A percentile compares a stretch with the other conserved stretches of the same genome.
These are phyloP conservation scores for Apeltes quadracus DNA, from an alignment of 2,113 vertebrate genomes.

Conservation along the genomic window DNA sequence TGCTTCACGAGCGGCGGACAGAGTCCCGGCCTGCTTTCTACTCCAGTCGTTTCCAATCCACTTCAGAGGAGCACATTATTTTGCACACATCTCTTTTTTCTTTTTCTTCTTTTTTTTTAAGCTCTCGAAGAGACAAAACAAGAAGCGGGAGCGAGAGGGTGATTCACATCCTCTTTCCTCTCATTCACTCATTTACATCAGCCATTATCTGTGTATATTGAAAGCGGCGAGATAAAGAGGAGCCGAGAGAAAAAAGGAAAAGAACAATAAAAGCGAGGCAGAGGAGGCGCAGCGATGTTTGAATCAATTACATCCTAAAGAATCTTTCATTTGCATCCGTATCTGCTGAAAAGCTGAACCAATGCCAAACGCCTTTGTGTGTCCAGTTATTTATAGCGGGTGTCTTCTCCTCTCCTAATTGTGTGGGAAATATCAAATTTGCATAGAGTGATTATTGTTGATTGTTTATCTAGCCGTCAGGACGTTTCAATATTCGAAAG, in stretches of 20 bases:
- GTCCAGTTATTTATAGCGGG: slow-evolving; percentile 94
- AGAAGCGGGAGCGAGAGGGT: slow-evolving; percentile 65
- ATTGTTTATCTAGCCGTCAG: slow-evolving; percentile 99
- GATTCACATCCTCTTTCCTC: slow-evolving; percentile 58
- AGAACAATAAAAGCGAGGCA: slow-evolving; percentile 74
- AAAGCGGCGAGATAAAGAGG: slow-evolving; percentile 75
- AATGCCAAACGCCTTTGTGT: slow-evolving; percentile 98
- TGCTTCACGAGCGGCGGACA: slow-evolving; percentile 51
- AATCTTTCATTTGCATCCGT: slow-evolving; percentile 85
- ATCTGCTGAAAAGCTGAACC: slow-evolving; percentile 86
- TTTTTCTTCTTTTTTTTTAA: neutral
- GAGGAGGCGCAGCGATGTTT: slow-evolving; percentile 74
- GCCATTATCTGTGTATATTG: slow-evolving; percentile 80
- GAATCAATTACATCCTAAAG: slow-evolving; percentile 86
- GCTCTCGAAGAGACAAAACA: slow-evolving; percentile 65
- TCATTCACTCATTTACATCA: slow-evolving; percentile 76
- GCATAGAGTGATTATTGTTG: slow-evolving; percentile 99
- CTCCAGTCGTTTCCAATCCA: slow-evolving; percentile 53
- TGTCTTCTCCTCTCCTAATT: slow-evolving; percentile 84
- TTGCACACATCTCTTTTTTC: slow-evolving; percentile 33
- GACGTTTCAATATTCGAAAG: slow-evolving; percentile 95
- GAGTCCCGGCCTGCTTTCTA: slow-evolving; percentile 51
- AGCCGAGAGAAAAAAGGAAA: slow-evolving; percentile 44
- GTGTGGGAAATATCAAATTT: slow-evolving; percentile 99
- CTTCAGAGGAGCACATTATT: slow-evolving; percentile 49